phyloP scores from a whole-genome alignment of 2,797 vertebrate genomes.

The Chelmon rostratus region DNA sequence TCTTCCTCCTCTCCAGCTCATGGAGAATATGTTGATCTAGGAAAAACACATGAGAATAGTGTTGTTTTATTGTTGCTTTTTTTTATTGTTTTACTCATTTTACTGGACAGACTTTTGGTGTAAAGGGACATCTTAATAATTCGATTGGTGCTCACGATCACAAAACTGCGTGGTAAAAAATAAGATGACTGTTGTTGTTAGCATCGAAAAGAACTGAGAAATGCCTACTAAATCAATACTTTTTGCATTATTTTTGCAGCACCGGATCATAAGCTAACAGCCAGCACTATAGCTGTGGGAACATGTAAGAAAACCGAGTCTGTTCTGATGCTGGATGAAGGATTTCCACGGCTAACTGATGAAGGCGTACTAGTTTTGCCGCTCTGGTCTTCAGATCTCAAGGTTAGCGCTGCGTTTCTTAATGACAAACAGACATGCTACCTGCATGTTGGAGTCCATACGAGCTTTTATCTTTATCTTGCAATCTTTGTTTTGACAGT shows the following conservation, averaged over 20 bases:
- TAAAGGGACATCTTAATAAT: too few relatives aligned
- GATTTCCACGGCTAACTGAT: not conserved
- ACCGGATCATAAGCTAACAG: not conserved
- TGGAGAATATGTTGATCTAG: slow-evolving; percentile 90
- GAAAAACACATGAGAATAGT: not conserved
- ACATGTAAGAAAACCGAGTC: not conserved
- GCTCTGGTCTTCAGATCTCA: not conserved
- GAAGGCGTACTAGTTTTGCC: not conserved
- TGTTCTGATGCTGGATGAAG: not conserved
- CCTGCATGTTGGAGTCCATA: not conserved
- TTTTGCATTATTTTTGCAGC: not conserved
- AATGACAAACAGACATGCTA: not conserved
- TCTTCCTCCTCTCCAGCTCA: slow-evolving; percentile 87
- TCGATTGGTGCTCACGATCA: too few relatives aligned
- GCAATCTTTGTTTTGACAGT: slow-evolving; percentile 13
- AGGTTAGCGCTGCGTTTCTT: too few relatives aligned
- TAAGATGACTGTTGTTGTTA: too few relatives aligned
- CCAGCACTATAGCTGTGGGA: not conserved
- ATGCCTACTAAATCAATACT: not conserved
- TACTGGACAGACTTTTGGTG: too few relatives aligned
- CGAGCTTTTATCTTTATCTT: slow-evolving; percentile 12
- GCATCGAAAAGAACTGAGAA: not conserved
- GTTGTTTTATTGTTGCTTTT: not conserved
- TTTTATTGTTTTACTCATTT: not conserved
- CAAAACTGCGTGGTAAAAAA: too few relatives aligned